Evolutionary conservation across 2,888 invertebrate species (phyloP), one percentile per base, ranked within the genome.

Genomic region (Cremastinae sp.): DNA sequence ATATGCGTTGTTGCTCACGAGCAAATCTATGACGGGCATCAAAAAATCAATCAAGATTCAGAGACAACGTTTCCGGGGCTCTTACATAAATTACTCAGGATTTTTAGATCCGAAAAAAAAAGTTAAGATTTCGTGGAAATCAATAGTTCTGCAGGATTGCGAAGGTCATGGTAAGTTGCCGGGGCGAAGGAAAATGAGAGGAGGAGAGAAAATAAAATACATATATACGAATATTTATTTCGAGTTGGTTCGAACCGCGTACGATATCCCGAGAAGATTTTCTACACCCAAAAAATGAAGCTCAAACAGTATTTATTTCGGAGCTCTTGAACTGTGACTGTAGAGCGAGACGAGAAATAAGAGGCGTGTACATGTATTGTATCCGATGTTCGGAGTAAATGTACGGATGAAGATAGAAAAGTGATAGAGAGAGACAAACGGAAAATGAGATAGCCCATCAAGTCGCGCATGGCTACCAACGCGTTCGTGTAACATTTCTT

Each of bases 381-480:
- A n/a, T n/a, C n/a, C n/a, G n/a, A n/a, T n/a, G n/a, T n/a, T n/a
- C n/a, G n/a, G n/a, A n/a, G 14, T 3, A 22, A 53, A 20, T 20
- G 12, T 1, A 53, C 18, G 14, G 51, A 41, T 8, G 12, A 49
- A 53, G 22, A 65, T 22, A 75, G 68, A 12, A 18, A 9, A 28
- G 59, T 58, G 70, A 51, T 12, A 58, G 14, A 47, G 28, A 53
- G 12, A 49, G 56, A 69, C 16, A 49, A 39, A 41, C 14, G 12
- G 12, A 51, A 35, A 14, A 7, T 18, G 37, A 58, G 62, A 45
- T 47, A 61, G 53, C 64, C 73, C 71, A 75, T 78, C 79, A 80
- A 66, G 80, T 80, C 80, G 83, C 84, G 83, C 84, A 82, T 82
- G 78, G 83, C 83, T 80, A 78, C 79, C 79, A 80, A 79, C 78